phyloP scores from a whole-genome alignment of 2,113 vertebrate genomes.

The Origma solitaria region DNA sequence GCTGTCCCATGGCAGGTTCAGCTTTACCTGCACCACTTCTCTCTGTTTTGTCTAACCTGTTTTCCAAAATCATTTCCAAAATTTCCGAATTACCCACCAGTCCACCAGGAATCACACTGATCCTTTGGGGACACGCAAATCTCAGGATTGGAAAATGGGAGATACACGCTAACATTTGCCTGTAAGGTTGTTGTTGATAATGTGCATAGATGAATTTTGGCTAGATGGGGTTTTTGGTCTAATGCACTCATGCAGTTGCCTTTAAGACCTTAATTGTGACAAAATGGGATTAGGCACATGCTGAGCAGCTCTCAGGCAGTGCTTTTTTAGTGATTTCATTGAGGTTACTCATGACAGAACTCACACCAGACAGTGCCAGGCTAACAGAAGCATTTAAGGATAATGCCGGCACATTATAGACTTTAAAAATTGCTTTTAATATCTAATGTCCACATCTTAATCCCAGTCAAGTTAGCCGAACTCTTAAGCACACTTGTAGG shows the following conservation, averaged over 20 bases:
- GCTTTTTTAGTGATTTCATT: neutral
- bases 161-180: neutral
- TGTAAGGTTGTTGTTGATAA: neutral
- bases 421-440: neutral
- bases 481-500: neutral
- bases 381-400: neutral
- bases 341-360: neutral
- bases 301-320: neutral
- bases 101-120: neutral
- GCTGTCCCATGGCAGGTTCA: neutral
- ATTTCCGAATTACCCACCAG: neutral
- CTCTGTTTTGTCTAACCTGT: neutral
- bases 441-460: neutral
- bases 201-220: neutral
- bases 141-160: neutral
- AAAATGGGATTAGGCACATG: neutral
- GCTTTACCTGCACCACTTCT: neutral
- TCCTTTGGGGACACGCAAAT: neutral
- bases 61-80: neutral
- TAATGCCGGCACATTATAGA: accelerated
- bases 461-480: neutral
- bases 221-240: neutral
- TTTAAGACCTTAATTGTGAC: neutral
- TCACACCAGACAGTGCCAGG: neutral
- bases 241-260: neutral